Conservation (phyloP, 2,113 vertebrate species). For the Brachyistius frenatus region DNA sequence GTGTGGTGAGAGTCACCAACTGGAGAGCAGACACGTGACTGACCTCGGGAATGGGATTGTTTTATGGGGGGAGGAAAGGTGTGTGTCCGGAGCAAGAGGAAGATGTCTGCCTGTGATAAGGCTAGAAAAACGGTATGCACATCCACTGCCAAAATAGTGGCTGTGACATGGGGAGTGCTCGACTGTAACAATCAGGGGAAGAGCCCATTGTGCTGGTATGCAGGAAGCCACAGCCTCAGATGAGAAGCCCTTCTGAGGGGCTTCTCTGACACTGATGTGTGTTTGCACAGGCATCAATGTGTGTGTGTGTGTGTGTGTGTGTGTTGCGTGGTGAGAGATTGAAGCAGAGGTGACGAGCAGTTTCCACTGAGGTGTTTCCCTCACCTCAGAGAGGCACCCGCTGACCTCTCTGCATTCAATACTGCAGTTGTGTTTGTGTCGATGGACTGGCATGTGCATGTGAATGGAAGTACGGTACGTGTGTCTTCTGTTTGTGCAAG, state of each 20-base stretch:
- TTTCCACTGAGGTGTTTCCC: constrained; percentile 59
- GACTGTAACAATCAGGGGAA: constrained; percentile 82
- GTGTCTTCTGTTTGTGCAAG: constrained; percentile 47
- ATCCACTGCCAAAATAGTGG: constrained; percentile 76
- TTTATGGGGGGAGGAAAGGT: constrained; percentile 69
- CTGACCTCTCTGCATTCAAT: constrained; percentile 47
- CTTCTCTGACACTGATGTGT: constrained; percentile 55
- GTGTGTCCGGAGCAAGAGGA: constrained; percentile 55
- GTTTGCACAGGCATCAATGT: not conserved
- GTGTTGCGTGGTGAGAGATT: not conserved
- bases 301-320: constrained; percentile 10
- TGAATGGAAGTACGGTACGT: constrained; percentile 11
- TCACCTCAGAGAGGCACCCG: constrained; percentile 27
- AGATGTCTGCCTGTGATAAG: constrained; percentile 84
- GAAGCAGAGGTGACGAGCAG: constrained; percentile 3
- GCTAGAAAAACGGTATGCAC: constrained; percentile 68
- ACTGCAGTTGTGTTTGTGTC: not conserved
- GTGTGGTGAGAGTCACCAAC: constrained; percentile 28
- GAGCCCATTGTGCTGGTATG: constrained; percentile 79
- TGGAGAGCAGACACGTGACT: constrained; percentile 65
- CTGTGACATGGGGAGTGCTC: constrained; percentile 56
- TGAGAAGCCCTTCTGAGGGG: constrained; percentile 70
- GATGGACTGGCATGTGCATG: constrained; percentile 4
- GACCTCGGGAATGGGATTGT: constrained; percentile 48
- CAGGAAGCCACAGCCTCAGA: constrained; percentile 74